Evolutionary conservation across 2,797 vertebrate species (phyloP), one percentile per base, ranked within the genome.

Genomic region (Coregonus suidteri): DNA sequence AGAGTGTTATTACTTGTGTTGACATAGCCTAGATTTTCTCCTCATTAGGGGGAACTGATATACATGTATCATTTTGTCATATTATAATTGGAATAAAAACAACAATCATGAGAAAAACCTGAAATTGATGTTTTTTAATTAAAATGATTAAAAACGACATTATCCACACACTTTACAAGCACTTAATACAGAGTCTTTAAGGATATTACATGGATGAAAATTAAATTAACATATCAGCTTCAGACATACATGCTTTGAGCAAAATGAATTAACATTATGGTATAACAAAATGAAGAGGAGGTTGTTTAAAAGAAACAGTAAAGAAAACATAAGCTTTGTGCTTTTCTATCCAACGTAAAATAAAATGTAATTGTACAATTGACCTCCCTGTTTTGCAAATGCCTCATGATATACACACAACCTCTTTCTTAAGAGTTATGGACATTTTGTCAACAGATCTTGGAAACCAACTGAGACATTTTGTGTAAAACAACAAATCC

Each of bases 121-220:
- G 79, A 90, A 90, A 92, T 89, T 90, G 64, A 34, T 90, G 75
- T 91, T 93, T 93, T 93, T 94, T 94, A 88, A 95, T 94, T 94
- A 93, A 94, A 94, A 94, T 91, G 93, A 92, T 93, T 95, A 92
- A 94, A 95, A 94, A 94, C 91, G 93, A 94, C 94, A 94, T 92
- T 84, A 89, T 94, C 85, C 20, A 91, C 93, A 94, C 94, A 95
- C 90, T 93, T 93, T 91, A 93, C 91, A 93, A 93, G 93, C 93
- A 93, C 90, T 93, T 91, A 89, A 62, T 92, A 92, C 85, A 83
- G 90, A 92, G 90, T 89, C 88, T 89, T 84, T 85, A 86, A 91
- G 84, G 85, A 89, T 85, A 91, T 89, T 89, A 93, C 82, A 84
- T 88, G 80, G 81, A 84, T 89, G 85, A 85, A 67, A 91, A 88